Conservation (phyloP, 2,113 vertebrate species). For the Brienomyrus brachyistius region DNA sequence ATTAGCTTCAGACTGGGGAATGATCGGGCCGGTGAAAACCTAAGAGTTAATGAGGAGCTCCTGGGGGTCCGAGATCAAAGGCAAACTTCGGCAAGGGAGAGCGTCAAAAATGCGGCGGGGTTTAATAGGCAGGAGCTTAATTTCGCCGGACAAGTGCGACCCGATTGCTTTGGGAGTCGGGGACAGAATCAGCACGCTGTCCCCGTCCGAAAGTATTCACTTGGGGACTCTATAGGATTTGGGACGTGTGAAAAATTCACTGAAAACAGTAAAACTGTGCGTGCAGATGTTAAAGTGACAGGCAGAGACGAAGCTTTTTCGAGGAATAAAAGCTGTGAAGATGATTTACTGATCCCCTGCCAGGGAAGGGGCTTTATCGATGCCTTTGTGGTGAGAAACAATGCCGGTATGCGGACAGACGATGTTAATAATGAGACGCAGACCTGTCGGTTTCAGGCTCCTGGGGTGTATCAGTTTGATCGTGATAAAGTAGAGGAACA, state of each 20-base stretch:
- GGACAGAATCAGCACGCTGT: slow-evolving; percentile 40
- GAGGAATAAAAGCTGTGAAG: slow-evolving; percentile 12
- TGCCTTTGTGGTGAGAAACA: slow-evolving; percentile 21
- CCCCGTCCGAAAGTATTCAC: slow-evolving; percentile 46
- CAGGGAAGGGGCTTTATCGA: slow-evolving; percentile 22
- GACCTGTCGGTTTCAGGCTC: not conserved
- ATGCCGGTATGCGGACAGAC: slow-evolving; percentile 19
- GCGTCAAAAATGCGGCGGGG: slow-evolving; percentile 10
- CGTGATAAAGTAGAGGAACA: slow-evolving; percentile 37
- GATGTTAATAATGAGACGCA: slow-evolving; percentile 15
- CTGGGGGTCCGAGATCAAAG: slow-evolving; percentile 53
- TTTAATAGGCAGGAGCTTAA: slow-evolving; percentile 29
- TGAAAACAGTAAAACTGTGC: slow-evolving; percentile 13
- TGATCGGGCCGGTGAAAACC: slow-evolving; percentile 36
- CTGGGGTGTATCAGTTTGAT: slow-evolving; percentile 11
- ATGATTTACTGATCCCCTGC: slow-evolving; percentile 18
- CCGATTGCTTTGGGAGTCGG: slow-evolving; percentile 19
- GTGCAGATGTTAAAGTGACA: slow-evolving; percentile 9
- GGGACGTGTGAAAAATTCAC: slow-evolving; percentile 45
- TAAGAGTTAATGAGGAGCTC: slow-evolving; percentile 47
- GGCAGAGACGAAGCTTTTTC: slow-evolving; percentile 19
- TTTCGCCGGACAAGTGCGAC: slow-evolving; percentile 17
- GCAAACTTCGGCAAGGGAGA: slow-evolving; percentile 20
- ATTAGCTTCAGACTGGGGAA: slow-evolving; percentile 23
- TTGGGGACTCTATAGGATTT: slow-evolving; percentile 66